A percentile compares a stretch with the other conserved stretches of the same genome.
phyloP scores from a whole-genome alignment of 1,140 invertebrate species.

The Leptoteleia sp. region DNA sequence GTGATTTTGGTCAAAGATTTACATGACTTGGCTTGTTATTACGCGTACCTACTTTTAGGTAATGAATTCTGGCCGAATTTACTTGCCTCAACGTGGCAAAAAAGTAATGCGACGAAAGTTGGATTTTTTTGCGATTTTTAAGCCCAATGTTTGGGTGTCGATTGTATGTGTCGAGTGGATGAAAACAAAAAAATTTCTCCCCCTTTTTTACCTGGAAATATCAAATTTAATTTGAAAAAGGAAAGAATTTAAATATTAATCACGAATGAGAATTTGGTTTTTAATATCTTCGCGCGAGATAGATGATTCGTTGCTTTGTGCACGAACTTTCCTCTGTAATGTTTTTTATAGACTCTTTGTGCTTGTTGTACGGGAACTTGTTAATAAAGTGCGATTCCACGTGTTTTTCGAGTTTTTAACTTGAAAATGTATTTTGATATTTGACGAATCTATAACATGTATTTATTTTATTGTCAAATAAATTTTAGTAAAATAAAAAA shows the following conservation, averaged over 20 bases:
- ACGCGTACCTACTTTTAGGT: constrained; percentile 22
- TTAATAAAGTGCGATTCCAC: background rate
- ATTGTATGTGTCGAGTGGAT: too few species aligned
- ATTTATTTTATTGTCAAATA: constrained; percentile 5
- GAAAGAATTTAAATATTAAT: too few species aligned
- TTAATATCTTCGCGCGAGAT: background rate
- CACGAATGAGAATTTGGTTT: background rate
- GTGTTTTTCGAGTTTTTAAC: constrained; percentile 1
- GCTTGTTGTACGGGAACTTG: background rate
- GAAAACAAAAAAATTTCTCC: too few species aligned
- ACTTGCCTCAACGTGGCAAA: background rate
- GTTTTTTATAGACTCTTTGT: background rate
- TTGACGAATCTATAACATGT: background rate
- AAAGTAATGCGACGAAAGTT: background rate
- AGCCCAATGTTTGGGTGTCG: background rate
- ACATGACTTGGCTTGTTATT: constrained; percentile 41
- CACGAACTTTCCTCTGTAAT: background rate
- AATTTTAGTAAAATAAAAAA: background rate
- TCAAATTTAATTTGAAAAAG: too few species aligned
- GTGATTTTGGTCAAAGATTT: constrained; percentile 64
- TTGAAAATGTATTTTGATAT: constrained; percentile 1
- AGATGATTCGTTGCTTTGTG: background rate
- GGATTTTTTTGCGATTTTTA: background rate
- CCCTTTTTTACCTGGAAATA: too few species aligned
- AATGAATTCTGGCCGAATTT: constrained; percentile 10